A percentile compares a stretch with the other conserved stretches of the same genome.
These are phyloP conservation scores for Cephus runcator DNA, from an alignment of 2,888 invertebrate species.

Conservation along the genomic window DNA sequence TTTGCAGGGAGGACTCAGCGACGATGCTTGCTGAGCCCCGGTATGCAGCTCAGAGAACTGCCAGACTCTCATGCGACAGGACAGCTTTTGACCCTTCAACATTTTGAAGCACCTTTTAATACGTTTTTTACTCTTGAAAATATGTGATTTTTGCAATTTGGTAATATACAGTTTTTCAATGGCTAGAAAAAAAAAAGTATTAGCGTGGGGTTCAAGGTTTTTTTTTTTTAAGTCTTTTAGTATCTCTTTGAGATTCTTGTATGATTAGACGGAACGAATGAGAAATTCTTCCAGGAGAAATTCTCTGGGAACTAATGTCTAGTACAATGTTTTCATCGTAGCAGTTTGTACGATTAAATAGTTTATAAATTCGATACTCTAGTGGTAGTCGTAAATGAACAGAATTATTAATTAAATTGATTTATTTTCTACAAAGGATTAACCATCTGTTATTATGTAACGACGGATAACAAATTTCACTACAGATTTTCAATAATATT, in stretches of 20 bases:
- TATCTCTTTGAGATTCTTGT: neutral
- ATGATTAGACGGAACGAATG: neutral
- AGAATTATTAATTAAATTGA: neutral
- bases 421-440: neutral
- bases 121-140: neutral
- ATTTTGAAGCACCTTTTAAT: neutral
- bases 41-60: conserved; percentile 38
- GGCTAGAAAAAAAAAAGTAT: neutral
- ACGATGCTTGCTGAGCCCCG: conserved; percentile 30
- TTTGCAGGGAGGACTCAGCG: conserved; percentile 35
- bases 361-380: neutral
- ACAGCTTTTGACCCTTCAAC: conserved; percentile 18
- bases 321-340: neutral
- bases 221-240: neutral
- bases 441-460: neutral
- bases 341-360: neutral
- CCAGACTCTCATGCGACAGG: conserved; percentile 4
- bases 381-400: neutral
- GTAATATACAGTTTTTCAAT: neutral
- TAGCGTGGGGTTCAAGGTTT: neutral
- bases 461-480: neutral
- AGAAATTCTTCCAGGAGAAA: neutral
- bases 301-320: neutral
- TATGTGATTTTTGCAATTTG: neutral
- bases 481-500: no score